These are phyloP conservation scores for Poecilobothrus nobilitatus DNA, from an alignment of 2,888 invertebrate species.

Conservation along the genomic window DNA sequence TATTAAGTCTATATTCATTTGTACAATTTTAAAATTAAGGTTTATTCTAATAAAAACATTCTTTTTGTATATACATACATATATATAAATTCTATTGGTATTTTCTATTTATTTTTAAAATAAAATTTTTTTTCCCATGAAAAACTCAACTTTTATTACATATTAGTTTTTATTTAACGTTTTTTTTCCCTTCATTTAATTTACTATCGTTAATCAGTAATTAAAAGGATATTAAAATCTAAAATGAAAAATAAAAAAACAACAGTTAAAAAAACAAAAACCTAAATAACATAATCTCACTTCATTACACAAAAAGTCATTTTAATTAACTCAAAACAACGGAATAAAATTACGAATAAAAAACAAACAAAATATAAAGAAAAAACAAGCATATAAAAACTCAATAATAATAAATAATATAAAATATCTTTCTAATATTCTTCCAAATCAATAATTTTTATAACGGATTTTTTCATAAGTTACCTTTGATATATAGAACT, in stretches of 20 bases:
- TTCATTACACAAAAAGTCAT: neutral
- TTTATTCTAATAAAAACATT: too few relatives aligned
- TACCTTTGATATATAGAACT: neutral
- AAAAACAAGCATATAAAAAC: too few relatives aligned
- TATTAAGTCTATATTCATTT: too few relatives aligned
- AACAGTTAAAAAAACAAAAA: too few relatives aligned
- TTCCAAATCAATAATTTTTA: neutral
- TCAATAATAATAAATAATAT: too few relatives aligned
- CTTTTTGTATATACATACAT: too few relatives aligned
- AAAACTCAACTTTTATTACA: neutral
- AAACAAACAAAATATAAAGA: neutral
- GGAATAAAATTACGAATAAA: neutral
- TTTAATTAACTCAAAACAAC: neutral
- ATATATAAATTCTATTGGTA: too few relatives aligned
- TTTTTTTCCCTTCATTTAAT: neutral
- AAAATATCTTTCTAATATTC: neutral
- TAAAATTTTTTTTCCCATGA: neutral
- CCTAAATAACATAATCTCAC: too few relatives aligned
- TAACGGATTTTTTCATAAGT: neutral
- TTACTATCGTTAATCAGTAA: neutral
- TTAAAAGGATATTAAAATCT: neutral
- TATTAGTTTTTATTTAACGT: too few relatives aligned
- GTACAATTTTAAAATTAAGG: too few relatives aligned
- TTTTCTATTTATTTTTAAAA: too few relatives aligned
- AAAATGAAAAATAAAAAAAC: neutral